A percentile compares a stretch with the other conserved stretches of the same genome.
These are phyloP conservation scores for Natrix natrix DNA, from an alignment of 2,797 vertebrate genomes.

Conservation along the genomic window DNA sequence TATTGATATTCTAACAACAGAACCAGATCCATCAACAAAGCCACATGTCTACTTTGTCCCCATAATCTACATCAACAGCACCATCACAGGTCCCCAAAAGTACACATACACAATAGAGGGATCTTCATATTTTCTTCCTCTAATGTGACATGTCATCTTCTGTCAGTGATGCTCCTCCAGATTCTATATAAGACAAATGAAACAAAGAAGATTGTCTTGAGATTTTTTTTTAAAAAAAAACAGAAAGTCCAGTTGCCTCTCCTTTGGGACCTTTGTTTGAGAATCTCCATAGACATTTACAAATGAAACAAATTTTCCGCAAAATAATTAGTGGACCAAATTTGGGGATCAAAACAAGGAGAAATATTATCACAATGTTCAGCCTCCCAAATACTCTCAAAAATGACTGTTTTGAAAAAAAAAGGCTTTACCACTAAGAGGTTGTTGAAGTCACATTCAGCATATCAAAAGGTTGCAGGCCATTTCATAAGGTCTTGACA, in stretches of 20 bases:
- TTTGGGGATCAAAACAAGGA: not conserved
- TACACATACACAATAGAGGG: not conserved
- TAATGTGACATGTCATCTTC: not conserved
- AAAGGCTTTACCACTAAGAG: not conserved
- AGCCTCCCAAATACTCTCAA: not conserved
- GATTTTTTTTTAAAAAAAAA: too few relatives aligned
- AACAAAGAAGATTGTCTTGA: not conserved
- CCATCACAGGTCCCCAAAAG: not conserved
- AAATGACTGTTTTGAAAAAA: not conserved
- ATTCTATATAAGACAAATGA: not conserved
- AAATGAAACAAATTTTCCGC: not conserved
- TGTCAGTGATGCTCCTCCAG: not conserved
- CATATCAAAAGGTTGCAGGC: not conserved
- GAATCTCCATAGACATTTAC: not conserved
- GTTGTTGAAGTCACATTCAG: not conserved
- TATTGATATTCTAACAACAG: not conserved
- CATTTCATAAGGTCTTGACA: not conserved
- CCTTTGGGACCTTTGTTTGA: too few relatives aligned
- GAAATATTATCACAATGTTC: not conserved
- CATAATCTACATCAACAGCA: not conserved
- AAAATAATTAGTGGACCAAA: not conserved
- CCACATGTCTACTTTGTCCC: not conserved
- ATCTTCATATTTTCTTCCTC: not conserved
- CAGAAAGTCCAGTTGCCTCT: too few relatives aligned
- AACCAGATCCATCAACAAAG: not conserved